Base-by-base conservation (phyloP, 1,140 invertebrate genomes). In the Pygmarrhopalites habei region DNA sequence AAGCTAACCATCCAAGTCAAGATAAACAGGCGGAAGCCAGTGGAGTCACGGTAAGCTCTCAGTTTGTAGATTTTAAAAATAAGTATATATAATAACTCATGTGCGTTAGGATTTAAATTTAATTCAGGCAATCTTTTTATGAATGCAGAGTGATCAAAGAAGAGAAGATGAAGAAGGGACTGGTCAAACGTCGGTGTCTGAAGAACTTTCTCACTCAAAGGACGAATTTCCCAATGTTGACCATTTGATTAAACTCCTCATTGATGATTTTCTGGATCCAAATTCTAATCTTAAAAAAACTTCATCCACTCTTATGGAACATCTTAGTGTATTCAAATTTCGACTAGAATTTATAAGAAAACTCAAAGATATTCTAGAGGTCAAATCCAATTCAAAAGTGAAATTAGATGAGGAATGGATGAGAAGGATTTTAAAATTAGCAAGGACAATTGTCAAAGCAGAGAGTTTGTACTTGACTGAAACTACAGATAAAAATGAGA, bases 361-460 rank as follows among this genome's bases (percentile, higher is more conserved):
- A 2, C 46, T 60, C 2, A 28, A n/a, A 7, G n/a, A n/a, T 10
- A 60, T 60, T 23, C 28, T 60, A 26, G 49, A 52, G n/a, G 49
- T 52, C n/a, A 32, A 59, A 32, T 23, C 5, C 32, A 30, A 7
- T 15, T 41, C 58, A 2, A 21, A 14, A 39, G 14, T 17, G 2
- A 39, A 47, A 47, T 26, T 21, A 26, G 58, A 23, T 17, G 46
- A 28, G 30, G 41, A 60, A 28, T 62, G 32, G 26, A 29, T 62
- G 28, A 52, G 19, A 43, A 62, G 55, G 26, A 21, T 51, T 30
- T 25, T 62, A 19, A 49, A 52, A 14, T 21, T 62, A 2, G 17
- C 25, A 26, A 17, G 32, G 7, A 28, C 21, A 21, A 53, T 62
- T 26, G 4, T 62, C 2, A 32, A 62, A 17, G 47, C 43, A 32